Conservation (phyloP, 2,797 vertebrate genomes). For the Danio kyathit region DNA sequence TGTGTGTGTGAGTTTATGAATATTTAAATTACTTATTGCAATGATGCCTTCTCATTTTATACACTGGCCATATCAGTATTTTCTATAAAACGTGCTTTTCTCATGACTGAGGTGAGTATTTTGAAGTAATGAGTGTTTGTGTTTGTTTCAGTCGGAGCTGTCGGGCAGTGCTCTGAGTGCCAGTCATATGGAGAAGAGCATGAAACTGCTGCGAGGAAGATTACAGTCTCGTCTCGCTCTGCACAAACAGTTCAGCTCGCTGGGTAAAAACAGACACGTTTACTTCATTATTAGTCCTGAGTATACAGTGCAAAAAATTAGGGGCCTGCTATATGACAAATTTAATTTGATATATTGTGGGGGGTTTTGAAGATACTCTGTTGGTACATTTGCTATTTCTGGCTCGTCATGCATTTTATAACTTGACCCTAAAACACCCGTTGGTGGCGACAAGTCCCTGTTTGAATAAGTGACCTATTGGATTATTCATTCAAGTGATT, state of each 20-base stretch:
- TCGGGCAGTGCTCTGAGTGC: slow-evolving; percentile 90
- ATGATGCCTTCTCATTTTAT: not conserved
- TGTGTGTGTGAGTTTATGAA: too few species aligned
- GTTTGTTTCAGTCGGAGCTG: slow-evolving; percentile 68
- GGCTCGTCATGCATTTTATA: too few species aligned
- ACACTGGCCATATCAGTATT: not conserved
- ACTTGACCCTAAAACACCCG: too few species aligned
- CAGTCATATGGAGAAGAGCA: slow-evolving; percentile 95
- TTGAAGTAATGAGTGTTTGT: not conserved
- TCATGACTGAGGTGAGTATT: too few species aligned
- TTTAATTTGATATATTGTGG: too few species aligned
- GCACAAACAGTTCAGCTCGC: slow-evolving; percentile 94
- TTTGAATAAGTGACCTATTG: too few species aligned
- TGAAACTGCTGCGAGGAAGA: slow-evolving; percentile 90
- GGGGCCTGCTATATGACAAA: too few species aligned
- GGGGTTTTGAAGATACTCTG: too few species aligned
- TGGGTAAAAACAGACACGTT: slow-evolving; percentile 78
- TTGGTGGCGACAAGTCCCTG: too few species aligned
- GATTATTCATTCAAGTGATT: too few species aligned
- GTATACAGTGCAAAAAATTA: not conserved
- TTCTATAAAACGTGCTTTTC: not conserved
- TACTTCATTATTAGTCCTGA: not conserved
- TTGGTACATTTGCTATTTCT: too few species aligned
- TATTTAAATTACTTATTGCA: not conserved
- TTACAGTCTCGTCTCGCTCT: slow-evolving; percentile 92